Conservation (phyloP, 2,797 vertebrate genomes). For the Acrossocheilus wenchowensis region DNA sequence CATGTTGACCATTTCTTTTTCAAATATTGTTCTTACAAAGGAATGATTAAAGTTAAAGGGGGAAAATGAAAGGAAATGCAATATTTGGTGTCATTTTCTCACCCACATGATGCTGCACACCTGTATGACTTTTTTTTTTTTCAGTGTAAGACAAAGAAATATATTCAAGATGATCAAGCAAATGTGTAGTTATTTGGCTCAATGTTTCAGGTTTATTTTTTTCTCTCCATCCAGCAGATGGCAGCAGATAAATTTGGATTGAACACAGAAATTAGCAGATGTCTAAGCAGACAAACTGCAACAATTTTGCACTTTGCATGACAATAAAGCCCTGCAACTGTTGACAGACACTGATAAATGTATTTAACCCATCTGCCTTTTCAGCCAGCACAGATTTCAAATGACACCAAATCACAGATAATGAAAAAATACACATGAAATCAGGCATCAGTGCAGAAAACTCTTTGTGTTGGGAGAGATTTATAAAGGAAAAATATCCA, state of each 20-base stretch:
- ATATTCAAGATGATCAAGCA: not conserved
- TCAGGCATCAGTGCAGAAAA: not conserved
- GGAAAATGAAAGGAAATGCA: not conserved
- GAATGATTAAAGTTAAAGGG: not conserved
- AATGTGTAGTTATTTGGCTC: not conserved
- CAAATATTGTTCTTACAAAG: not conserved
- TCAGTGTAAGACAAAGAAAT: not conserved
- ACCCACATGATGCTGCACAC: not conserved
- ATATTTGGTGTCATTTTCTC: not conserved
- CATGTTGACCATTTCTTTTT: not conserved
- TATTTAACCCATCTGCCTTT: not conserved
- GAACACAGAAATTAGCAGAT: conserved; percentile 18
- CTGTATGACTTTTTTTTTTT: not conserved
- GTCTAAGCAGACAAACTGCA: not conserved
- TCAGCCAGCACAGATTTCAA: not conserved
- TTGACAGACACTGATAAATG: not conserved
- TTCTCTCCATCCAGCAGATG: not conserved
- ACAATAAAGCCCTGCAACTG: not conserved
- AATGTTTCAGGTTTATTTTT: not conserved
- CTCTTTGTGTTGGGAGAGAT: no score
- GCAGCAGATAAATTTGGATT: not conserved
- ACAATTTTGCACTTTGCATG: not conserved
- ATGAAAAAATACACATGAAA: not conserved
- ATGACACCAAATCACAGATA: not conserved
- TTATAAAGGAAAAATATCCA: no score